A percentile compares a stretch with the other conserved stretches of the same genome.
Evolutionary conservation across 2,888 invertebrate species (phyloP).

Genomic region (Nemotelus nigrinus): DNA sequence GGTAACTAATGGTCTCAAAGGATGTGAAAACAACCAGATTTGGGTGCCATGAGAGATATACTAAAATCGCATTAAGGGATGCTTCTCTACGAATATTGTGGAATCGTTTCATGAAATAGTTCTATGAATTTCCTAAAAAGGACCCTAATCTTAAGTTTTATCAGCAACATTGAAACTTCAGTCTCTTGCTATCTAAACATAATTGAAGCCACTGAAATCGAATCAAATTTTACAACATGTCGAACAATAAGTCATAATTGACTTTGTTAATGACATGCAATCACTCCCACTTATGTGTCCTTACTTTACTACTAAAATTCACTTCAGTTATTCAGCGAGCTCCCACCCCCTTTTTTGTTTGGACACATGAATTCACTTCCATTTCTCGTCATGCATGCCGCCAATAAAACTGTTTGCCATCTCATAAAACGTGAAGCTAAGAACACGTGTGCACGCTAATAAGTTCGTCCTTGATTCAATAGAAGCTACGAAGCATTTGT

Average conservation of each 20-base stretch:
- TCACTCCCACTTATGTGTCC: background rate
- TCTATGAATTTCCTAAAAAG: too few relatives aligned
- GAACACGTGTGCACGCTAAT: slow-evolving; percentile 50
- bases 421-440: slow-evolving; percentile 49
- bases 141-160: too few relatives aligned
- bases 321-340: slow-evolving; percentile 6
- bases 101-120: too few relatives aligned
- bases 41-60: background rate
- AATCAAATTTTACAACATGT: background rate
- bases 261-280: background rate
- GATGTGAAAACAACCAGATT: slow-evolving; percentile 15
- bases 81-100: background rate
- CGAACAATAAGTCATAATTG: background rate
- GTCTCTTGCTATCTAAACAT: too few relatives aligned
- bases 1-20: slow-evolving; percentile 36
- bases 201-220: too few relatives aligned
- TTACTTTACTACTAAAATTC: background rate
- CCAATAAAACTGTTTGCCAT: slow-evolving; percentile 49
- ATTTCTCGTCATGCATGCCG: slow-evolving; percentile 26
- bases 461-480: slow-evolving; percentile 44
- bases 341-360: background rate
- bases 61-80: background rate
- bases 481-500: too few relatives aligned
- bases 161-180: too few relatives aligned
- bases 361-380: too few relatives aligned